Conservation (phyloP, 1,140 invertebrate species). For the Lordiphosa clarofinis region DNA sequence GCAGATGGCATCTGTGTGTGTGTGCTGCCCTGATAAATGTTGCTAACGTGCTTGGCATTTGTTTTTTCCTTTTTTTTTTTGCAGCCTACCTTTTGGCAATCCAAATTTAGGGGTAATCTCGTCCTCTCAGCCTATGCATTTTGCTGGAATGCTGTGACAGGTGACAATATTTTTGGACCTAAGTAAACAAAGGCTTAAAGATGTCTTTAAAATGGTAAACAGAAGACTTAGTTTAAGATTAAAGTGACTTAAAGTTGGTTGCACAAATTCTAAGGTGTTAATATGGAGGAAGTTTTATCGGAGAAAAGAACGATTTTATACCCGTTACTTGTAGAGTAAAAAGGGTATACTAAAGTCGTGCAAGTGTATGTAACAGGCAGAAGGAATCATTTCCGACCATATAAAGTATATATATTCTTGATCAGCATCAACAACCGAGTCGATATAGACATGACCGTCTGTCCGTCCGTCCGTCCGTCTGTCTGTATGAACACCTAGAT, state of each 20-base stretch:
- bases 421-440: too few species aligned
- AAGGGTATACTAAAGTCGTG: too few species aligned
- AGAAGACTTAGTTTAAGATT: slow-evolving; percentile 1
- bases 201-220: slow-evolving; percentile 9
- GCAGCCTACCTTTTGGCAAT: slow-evolving; percentile 35
- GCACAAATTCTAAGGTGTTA: too few species aligned
- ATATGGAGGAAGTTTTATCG: too few species aligned
- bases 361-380: too few species aligned
- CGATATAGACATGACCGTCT: too few species aligned
- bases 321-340: too few species aligned
- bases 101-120: slow-evolving; percentile 24
- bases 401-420: too few species aligned
- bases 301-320: too few species aligned
- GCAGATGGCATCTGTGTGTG: slow-evolving; percentile 28
- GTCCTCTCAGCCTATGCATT: neutral
- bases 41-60: slow-evolving; percentile 63
- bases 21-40: slow-evolving; percentile 58
- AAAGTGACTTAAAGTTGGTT: slow-evolving; percentile 3
- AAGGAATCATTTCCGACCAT: too few species aligned
- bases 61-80: slow-evolving; percentile 13
- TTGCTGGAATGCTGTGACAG: slow-evolving; percentile 33
- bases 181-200: slow-evolving; percentile 10
- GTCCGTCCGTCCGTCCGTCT: too few species aligned
- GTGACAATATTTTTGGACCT: slow-evolving; percentile 7
- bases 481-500: too few species aligned